Evolutionary conservation across 1,140 invertebrate species (phyloP).

Genomic region (Bombus breviceps): DNA sequence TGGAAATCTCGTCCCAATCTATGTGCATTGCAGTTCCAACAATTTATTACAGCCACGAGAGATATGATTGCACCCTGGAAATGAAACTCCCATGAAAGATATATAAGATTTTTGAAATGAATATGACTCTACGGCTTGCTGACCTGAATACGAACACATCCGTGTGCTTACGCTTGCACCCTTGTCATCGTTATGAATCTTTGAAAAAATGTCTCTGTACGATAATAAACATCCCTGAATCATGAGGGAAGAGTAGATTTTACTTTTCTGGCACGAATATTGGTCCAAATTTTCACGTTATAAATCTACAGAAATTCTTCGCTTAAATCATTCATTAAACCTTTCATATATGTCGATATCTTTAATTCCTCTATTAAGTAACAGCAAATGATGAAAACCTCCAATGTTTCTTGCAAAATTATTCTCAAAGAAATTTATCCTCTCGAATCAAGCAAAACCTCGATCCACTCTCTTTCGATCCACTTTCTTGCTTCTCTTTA

Average conservation of each 20-base stretch:
- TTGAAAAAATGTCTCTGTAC: background rate
- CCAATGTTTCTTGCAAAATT: too few species aligned
- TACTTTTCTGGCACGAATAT: background rate
- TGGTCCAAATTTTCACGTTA: too few species aligned
- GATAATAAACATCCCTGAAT: background rate
- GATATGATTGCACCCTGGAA: background rate
- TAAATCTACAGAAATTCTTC: too few species aligned
- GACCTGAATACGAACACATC: constrained; percentile 19
- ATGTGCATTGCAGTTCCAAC: too few species aligned
- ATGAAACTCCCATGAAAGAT: background rate
- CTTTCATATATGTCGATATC: too few species aligned
- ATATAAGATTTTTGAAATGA: background rate
- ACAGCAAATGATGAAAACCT: background rate
- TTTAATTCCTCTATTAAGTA: background rate
- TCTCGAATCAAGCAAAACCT: background rate
- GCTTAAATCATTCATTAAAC: background rate
- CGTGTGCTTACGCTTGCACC: background rate
- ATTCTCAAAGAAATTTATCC: background rate
- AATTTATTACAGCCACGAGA: background rate
- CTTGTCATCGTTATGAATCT: constrained; percentile 6
- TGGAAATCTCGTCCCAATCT: background rate
- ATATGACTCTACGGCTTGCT: background rate
- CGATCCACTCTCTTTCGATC: too few species aligned
- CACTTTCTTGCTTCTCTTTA: background rate
- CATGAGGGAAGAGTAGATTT: background rate